These are phyloP conservation scores for Adrianichthys oophorus DNA, from an alignment of 2,797 vertebrate genomes.

Conservation along the genomic window DNA sequence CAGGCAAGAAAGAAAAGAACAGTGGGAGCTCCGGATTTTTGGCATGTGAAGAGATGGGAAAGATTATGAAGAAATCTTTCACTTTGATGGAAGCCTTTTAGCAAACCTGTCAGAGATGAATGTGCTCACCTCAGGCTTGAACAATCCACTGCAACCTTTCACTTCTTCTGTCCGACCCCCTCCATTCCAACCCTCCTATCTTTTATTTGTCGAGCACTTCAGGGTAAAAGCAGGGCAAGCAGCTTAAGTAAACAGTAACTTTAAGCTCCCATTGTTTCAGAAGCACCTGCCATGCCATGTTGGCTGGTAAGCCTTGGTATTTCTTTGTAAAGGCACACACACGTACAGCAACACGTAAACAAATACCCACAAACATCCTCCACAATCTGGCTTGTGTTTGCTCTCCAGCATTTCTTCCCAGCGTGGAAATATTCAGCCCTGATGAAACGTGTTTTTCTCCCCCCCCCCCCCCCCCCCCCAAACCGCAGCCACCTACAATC, in stretches of 20 bases:
- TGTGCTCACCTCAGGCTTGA: conserved; percentile 36
- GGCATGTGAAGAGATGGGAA: conserved; percentile 29
- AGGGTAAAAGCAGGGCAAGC: conserved; percentile 40
- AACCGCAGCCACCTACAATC: conserved; percentile 74
- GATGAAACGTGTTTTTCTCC: conserved; percentile 76
- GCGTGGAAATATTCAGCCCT: conserved; percentile 79
- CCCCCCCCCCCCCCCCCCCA: conserved; percentile 20
- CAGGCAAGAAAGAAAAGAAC: conserved; percentile 9
- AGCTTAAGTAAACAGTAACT: conserved; percentile 57
- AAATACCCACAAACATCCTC: conserved; percentile 73
- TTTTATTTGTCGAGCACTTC: conserved; percentile 55
- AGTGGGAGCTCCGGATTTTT: conserved; percentile 31
- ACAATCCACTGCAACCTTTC: conserved; percentile 20
- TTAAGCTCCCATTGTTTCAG: conserved; percentile 62
- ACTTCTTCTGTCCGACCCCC: conserved; percentile 14
- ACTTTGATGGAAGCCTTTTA: conserved; percentile 58
- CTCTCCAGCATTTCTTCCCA: conserved; percentile 68
- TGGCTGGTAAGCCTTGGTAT: conserved; percentile 56
- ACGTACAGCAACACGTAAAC: conserved; percentile 66
- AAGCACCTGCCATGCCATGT: conserved; percentile 76
- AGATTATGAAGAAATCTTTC: conserved; percentile 55
- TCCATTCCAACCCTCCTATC: conserved; percentile 16
- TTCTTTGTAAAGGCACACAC: conserved; percentile 51
- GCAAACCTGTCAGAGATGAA: conserved; percentile 53
- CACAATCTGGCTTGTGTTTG: conserved; percentile 79